Evolutionary conservation across 2,888 invertebrate species (phyloP).

Genomic region (Rhaphigaster nebulosa): DNA sequence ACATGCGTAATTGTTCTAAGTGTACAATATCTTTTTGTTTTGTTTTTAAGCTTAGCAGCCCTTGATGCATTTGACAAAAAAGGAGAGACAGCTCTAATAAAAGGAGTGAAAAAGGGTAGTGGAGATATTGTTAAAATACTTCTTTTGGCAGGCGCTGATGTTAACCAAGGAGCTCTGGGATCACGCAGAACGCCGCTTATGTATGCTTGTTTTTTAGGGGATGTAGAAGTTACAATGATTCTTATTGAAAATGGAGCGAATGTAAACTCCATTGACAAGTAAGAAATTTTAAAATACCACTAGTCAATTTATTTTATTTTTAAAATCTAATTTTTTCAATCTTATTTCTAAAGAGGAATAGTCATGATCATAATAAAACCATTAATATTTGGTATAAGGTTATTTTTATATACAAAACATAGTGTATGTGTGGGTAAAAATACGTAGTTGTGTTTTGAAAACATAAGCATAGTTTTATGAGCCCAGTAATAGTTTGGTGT

Average conservation of each 20-base stretch:
- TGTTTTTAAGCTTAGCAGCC: constrained; percentile 49
- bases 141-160: constrained; percentile 53
- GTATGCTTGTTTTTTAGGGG: constrained; percentile 38
- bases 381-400: too few relatives aligned
- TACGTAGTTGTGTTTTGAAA: too few relatives aligned
- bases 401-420: too few relatives aligned
- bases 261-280: constrained; percentile 47
- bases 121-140: constrained; percentile 51
- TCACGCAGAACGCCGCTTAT: constrained; percentile 57
- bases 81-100: constrained; percentile 63
- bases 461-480: too few relatives aligned
- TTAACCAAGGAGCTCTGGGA: constrained; percentile 56
- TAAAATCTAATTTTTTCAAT: too few relatives aligned
- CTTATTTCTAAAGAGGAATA: too few relatives aligned
- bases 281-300: not conserved
- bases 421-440: too few relatives aligned
- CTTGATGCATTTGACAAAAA: constrained; percentile 60
- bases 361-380: too few relatives aligned
- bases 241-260: constrained; percentile 60
- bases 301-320: not conserved
- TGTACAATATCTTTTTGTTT: not conserved
- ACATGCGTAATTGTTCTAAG: too few relatives aligned
- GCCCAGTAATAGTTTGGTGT: too few relatives aligned
- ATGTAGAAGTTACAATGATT: constrained; percentile 16
- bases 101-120: constrained; percentile 58